phyloP scores from a whole-genome alignment of 2,113 vertebrate genomes.

The Neotragus moschatus region DNA sequence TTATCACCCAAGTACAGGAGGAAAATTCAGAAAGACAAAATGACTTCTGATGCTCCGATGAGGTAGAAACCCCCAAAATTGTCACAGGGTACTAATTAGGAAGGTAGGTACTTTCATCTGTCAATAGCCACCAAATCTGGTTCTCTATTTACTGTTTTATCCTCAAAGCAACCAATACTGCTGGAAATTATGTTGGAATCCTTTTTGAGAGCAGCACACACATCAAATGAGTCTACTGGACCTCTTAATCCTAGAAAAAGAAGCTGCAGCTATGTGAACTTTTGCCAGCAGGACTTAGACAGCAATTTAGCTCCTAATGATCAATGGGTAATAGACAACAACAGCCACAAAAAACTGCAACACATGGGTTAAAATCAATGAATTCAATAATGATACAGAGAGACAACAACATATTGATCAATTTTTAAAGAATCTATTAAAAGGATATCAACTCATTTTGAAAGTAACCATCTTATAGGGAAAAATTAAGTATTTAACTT shows the following conservation, averaged over 20 bases:
- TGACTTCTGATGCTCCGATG: neutral
- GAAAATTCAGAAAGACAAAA: neutral
- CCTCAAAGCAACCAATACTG: neutral
- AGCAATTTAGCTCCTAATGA: neutral
- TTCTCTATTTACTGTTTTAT: neutral
- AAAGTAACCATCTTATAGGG: neutral
- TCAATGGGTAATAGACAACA: neutral
- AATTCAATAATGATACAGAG: neutral
- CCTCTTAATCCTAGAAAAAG: neutral
- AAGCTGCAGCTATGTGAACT: neutral
- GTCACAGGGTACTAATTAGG: neutral
- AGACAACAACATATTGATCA: neutral
- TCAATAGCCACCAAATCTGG: neutral
- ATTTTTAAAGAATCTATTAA: neutral
- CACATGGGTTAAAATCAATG: neutral
- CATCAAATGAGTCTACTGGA: neutral
- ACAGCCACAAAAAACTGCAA: neutral
- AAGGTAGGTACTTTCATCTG: neutral
- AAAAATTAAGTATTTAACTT: neutral
- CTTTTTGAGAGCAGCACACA: neutral
- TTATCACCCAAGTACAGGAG: neutral
- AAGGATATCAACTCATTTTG: neutral
- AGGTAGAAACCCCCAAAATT: neutral
- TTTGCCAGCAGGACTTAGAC: neutral
- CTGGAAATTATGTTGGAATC: neutral